A percentile compares a stretch with the other conserved stretches of the same genome.
These are phyloP conservation scores for Bicyclus anynana DNA, from an alignment of 1,140 invertebrate species.

Conservation along the genomic window DNA sequence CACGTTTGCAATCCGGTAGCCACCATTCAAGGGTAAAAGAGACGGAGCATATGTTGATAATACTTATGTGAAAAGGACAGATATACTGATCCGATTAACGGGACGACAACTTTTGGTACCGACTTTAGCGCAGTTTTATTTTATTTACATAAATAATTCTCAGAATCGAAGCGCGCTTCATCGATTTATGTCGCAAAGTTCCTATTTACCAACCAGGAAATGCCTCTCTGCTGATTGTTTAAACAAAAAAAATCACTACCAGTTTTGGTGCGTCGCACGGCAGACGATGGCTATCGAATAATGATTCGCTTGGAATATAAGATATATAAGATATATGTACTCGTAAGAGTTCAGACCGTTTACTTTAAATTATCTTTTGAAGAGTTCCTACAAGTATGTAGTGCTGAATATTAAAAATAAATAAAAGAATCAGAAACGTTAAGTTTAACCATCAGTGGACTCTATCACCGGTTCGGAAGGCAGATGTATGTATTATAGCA, in stretches of 20 bases:
- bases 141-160: slow-evolving; percentile 54
- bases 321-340: not conserved
- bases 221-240: slow-evolving; percentile 23
- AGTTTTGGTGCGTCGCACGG: not conserved
- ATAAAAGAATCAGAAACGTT: too few species aligned
- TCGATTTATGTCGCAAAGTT: slow-evolving; percentile 36
- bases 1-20: slow-evolving; percentile 56
- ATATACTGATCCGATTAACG: slow-evolving; percentile 49
- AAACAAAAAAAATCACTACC: not conserved
- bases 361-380: too few species aligned
- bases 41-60: slow-evolving; percentile 28
- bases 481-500: too few species aligned
- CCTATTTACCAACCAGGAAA: slow-evolving; percentile 28
- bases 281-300: not conserved
- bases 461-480: too few species aligned
- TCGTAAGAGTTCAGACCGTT: not conserved
- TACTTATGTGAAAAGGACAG: slow-evolving; percentile 38
- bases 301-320: too few species aligned
- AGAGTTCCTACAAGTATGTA: too few species aligned
- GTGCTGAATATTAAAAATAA: too few species aligned
- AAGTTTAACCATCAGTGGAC: too few species aligned
- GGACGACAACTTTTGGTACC: slow-evolving; percentile 48
- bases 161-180: slow-evolving; percentile 39
- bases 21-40: slow-evolving; percentile 62
- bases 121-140: slow-evolving; percentile 44